Base-by-base conservation (phyloP, 1,140 invertebrate species). In the Antheraea mylitta region DNA sequence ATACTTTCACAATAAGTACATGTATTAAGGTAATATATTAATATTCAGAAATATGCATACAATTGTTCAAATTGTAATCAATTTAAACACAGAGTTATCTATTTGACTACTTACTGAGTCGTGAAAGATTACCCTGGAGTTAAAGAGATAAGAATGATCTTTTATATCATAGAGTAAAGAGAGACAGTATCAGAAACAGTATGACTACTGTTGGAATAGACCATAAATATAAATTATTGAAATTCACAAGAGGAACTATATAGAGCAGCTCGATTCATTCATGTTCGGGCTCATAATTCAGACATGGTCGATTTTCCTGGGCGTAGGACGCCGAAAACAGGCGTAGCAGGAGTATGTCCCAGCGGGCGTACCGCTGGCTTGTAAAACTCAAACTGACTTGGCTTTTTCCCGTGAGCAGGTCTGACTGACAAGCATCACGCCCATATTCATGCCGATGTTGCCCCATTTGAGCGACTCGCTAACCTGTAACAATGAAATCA, bases 391-490 rank as follows among this genome's bases (percentile, higher is more conserved):
- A 79, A 92, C 91, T 11, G 91, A 92, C 69, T 91, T 90, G 8
- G 90, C 90, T 73, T 92, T 92, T 16, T 85, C 81, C n/a, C 91
- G 81, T n/a, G 75, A 81, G 72, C 88, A 78, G 74, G 73, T 83
- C 72, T 94, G 94, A 79, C 93, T 94, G 70, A 94, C 92, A 67
- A 95, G 86, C 86, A 94, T 91, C 72, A 95, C 93, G 76, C 94
- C 94, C 85, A 94, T 94, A 82, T 94, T 95, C 92, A 94, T 94
- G 80, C 94, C 94, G 78, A 95, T 92, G 87, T 93, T 94, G 77
- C 94, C 94, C 94, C 94, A 95, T 84, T 94, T 95, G 70, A 94
- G 91, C 76, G 94, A 94, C 87, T 95, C 94, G 85, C 94, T 95
- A 81, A 94, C 94, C 94, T 95, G 93, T 69, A 94, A 94, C 90